phyloP scores from a whole-genome alignment of 2,888 invertebrate genomes.

The Ypsolopha sequella region DNA sequence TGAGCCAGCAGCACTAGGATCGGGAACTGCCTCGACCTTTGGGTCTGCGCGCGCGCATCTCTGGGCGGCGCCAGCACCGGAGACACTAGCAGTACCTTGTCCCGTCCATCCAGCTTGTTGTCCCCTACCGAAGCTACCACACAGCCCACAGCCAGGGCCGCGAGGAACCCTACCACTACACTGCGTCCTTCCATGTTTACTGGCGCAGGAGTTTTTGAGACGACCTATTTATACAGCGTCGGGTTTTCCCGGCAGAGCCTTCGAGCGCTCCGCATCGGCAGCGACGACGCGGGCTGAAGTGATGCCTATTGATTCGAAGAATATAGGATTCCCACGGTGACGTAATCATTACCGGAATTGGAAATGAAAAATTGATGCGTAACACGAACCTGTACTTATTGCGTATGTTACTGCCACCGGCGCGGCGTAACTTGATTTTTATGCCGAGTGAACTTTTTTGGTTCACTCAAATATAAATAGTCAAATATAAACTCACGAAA shows the following conservation, averaged over 20 bases:
- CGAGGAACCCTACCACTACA: slow-evolving; percentile 37
- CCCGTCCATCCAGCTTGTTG: slow-evolving; percentile 42
- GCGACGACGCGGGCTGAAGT: slow-evolving; percentile 6
- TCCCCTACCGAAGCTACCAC: slow-evolving; percentile 36
- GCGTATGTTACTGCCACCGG: too few species aligned
- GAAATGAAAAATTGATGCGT: too few species aligned
- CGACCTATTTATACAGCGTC: slow-evolving; percentile 53
- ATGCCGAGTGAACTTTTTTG: too few species aligned
- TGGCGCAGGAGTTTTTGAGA: slow-evolving; percentile 44
- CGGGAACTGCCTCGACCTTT: slow-evolving; percentile 53
- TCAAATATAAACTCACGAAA: too few species aligned
- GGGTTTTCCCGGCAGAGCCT: slow-evolving; percentile 38
- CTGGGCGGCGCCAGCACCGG: slow-evolving; percentile 56
- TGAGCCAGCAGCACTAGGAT: slow-evolving; percentile 47
- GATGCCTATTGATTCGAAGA: slow-evolving; percentile 16
- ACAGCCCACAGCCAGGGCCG: slow-evolving; percentile 25
- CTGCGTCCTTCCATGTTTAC: slow-evolving; percentile 53
- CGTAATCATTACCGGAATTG: slow-evolving; percentile 18
- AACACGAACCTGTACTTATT: too few species aligned
- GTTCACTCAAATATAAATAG: too few species aligned
- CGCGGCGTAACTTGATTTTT: too few species aligned
- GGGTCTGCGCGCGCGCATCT: slow-evolving; percentile 41
- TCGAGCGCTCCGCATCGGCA: slow-evolving; percentile 31
- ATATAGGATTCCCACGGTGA: slow-evolving; percentile 37
- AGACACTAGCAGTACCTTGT: slow-evolving; percentile 45